Conservation (phyloP, 2,888 invertebrate genomes). For the Pollenia angustigena region DNA sequence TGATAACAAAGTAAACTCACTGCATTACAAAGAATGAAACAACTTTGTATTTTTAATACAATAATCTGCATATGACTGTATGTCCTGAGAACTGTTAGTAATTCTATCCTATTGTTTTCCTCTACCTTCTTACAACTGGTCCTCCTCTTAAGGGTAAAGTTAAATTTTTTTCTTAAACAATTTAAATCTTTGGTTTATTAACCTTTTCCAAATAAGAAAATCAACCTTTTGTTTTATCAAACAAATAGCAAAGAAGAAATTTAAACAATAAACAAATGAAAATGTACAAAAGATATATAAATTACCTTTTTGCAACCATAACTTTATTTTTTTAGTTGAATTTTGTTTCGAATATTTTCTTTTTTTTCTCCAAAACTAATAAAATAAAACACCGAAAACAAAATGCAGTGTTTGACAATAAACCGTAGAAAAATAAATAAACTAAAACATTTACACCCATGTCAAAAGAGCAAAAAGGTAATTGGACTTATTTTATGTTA, state of each 20-base stretch:
- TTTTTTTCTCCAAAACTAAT: constrained; percentile 11
- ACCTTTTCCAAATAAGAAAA: constrained; percentile 28
- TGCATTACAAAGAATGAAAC: too few relatives aligned
- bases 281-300: constrained; percentile 21
- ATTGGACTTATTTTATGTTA: constrained; percentile 47
- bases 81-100: too few relatives aligned
- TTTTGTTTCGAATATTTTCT: constrained; percentile 18
- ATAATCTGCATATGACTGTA: too few relatives aligned
- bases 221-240: constrained; percentile 60
- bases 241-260: constrained; percentile 21
- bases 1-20: too few relatives aligned
- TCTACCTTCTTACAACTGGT: too few relatives aligned
- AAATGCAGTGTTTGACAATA: constrained; percentile 43
- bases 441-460: constrained; percentile 63
- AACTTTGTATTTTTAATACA: too few relatives aligned
- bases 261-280: constrained; percentile 50
- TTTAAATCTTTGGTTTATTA: constrained; percentile 43
- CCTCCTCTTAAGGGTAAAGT: not conserved
- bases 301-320: constrained; percentile 56
- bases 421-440: constrained; percentile 39
- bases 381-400: constrained; percentile 29
- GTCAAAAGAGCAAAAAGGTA: constrained; percentile 62
- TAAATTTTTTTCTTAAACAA: not conserved
- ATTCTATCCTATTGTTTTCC: too few relatives aligned
- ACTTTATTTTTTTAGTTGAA: constrained; percentile 13